These are phyloP conservation scores for Drosophila sulfurigaster DNA, from an alignment of 1,140 invertebrate species.

Conservation along the genomic window DNA sequence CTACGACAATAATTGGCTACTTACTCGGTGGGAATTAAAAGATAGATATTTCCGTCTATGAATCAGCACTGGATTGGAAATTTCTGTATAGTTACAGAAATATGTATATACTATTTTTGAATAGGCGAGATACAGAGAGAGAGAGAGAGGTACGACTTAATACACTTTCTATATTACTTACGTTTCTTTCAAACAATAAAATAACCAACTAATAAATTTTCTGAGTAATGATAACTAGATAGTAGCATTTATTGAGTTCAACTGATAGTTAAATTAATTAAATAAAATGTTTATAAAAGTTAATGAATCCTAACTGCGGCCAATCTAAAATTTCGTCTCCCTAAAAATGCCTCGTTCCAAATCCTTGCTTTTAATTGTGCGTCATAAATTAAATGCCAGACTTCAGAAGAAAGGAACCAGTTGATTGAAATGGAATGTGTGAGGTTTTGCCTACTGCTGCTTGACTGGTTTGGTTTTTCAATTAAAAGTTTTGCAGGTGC, in stretches of 20 bases:
- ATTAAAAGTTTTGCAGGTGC: conserved; percentile 75
- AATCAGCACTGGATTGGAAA: not conserved
- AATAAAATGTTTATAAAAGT: not conserved
- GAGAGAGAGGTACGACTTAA: no score
- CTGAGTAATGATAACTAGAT: not conserved
- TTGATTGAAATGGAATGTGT: conserved; percentile 51
- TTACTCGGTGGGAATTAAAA: not conserved
- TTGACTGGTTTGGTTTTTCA: conserved; percentile 54
- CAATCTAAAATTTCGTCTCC: conserved; percentile 53
- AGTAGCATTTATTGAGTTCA: not conserved
- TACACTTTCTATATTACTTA: no score
- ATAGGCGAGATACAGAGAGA: no score
- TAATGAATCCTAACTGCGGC: not conserved
- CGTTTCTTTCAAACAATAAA: no score
- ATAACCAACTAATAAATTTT: not conserved
- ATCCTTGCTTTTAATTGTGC: conserved; percentile 64
- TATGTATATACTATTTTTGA: no score
- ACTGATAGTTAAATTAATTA: not conserved
- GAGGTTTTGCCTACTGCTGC: conserved; percentile 9
- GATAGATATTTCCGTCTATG: not conserved
- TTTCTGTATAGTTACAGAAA: no score
- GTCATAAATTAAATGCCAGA: conserved; percentile 66
- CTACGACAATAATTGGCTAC: conserved; percentile 12
- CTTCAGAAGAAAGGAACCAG: not conserved
- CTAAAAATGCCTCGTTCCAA: conserved; percentile 14